These are phyloP conservation scores for Helobdella robusta DNA, from an alignment of 2,888 invertebrate genomes.

Conservation along the genomic window DNA sequence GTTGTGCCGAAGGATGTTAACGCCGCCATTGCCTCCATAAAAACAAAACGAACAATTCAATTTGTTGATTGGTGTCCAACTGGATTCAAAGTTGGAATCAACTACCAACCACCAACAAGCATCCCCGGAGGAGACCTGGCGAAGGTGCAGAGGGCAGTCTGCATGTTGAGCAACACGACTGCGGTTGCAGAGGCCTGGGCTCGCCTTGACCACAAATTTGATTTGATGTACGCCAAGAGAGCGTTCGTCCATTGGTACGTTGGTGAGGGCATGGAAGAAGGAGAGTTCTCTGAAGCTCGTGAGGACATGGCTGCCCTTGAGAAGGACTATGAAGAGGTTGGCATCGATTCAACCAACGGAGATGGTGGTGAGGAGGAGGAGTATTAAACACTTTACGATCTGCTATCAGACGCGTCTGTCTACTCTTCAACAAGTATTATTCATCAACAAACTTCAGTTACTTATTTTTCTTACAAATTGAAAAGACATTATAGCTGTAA, in stretches of 20 bases:
- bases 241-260: slow-evolving; percentile 81
- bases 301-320: slow-evolving; percentile 60
- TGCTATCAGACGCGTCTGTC: neutral
- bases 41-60: slow-evolving; percentile 42
- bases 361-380: slow-evolving; percentile 26
- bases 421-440: too few species aligned
- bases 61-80: slow-evolving; percentile 34
- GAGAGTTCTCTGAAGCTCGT: slow-evolving; percentile 78
- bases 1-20: slow-evolving; percentile 74
- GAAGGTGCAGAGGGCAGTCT: slow-evolving; percentile 66
- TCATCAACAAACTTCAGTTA: too few species aligned
- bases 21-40: slow-evolving; percentile 55
- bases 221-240: slow-evolving; percentile 68
- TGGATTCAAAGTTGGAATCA: slow-evolving; percentile 46
- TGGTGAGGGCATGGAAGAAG: slow-evolving; percentile 66
- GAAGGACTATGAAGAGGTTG: slow-evolving; percentile 43
- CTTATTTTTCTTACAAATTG: too few species aligned
- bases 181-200: slow-evolving; percentile 81
- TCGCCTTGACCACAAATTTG: slow-evolving; percentile 67
- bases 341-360: slow-evolving; percentile 40
- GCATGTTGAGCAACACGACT: slow-evolving; percentile 81
- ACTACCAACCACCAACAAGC: slow-evolving; percentile 27
- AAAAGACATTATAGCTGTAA: too few species aligned
- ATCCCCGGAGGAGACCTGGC: slow-evolving; percentile 58
- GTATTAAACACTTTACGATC: slow-evolving; percentile 2